Percentiles rank a stretch among this genome's conserved stretches.
These are phyloP conservation scores for Pollimyrus isidori DNA, from an alignment of 2,113 vertebrate genomes.

Conservation along the genomic window DNA sequence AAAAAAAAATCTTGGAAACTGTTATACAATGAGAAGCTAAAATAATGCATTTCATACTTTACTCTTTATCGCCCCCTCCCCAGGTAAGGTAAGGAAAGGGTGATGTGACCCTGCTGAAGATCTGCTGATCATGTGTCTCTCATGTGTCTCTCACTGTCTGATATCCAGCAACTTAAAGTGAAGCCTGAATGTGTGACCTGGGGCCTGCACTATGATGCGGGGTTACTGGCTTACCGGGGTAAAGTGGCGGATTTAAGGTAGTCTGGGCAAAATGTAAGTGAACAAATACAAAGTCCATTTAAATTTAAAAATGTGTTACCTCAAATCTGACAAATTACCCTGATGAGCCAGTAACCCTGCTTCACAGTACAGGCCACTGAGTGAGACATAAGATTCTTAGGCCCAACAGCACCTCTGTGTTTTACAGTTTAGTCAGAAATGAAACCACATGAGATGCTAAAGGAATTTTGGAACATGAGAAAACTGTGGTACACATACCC, in stretches of 20 bases:
- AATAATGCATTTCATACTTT: background rate
- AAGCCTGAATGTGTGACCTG: background rate
- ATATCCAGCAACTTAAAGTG: background rate
- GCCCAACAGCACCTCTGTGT: background rate
- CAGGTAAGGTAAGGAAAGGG: background rate
- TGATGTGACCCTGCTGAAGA: background rate
- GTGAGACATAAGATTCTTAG: background rate
- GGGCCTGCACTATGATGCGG: too few species aligned
- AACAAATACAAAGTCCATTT: too few species aligned
- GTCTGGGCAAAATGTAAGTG: too few species aligned
- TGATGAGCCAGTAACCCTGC: too few species aligned
- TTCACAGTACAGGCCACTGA: too few species aligned
- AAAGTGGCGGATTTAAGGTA: too few species aligned
- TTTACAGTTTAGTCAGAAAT: background rate
- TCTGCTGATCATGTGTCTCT: background rate
- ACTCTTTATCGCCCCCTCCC: background rate
- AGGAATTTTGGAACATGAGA: background rate
- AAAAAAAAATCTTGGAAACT: background rate
- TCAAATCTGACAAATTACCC: too few species aligned
- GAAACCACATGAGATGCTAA: background rate
- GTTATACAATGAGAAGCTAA: background rate
- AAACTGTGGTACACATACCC: background rate
- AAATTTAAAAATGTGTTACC: too few species aligned
- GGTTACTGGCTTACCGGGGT: too few species aligned
- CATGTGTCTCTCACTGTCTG: too few species aligned